Evolutionary conservation across 2,113 vertebrate genomes (phyloP), one percentile per base, ranked within the genome.

Genomic region (Cyphomyrus discorhynchus): DNA sequence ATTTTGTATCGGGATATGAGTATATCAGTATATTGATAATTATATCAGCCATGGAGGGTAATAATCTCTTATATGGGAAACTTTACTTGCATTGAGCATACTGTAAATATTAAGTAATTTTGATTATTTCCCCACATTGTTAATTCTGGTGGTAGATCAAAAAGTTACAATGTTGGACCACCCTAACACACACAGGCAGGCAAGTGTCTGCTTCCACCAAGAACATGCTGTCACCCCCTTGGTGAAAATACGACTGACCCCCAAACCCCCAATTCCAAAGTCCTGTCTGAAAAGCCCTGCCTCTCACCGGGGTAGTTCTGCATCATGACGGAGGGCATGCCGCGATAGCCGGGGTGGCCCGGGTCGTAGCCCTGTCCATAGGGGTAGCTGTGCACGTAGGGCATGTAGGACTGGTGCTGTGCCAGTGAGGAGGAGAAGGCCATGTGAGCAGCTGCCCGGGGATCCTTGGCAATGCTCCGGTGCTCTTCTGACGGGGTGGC

Each of bases 311-410:
- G 97, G 94, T 99, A 99, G 92, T 98, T 99, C 94, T 98, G 98
- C 98, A 99, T 99, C 98, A 99, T 99, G 94, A 99, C 97, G 0
- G 98, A 96, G 70, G 98, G 97, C 97, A 99, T 97, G 91, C 97
- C 96, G 77, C 98, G 96, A 94, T 98, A 99, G 94, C 98, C 98
- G 91, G 98, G 98, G 92, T 99, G 98, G 95, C 91, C 98, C 93
- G 98, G 97, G 94, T 99, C 98, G 3, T 99, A 99, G 1, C 97
- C 96, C 94, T 99, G 98, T 94, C 98, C 97, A 91, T 99, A 99
- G 89, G 98, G 97, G 94, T 99, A 99, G 92, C 98, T 97, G 27
- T 98, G 98, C 97, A 99, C 98, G 93, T 99, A 99, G 90, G 98
- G 98, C 95, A 99, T 97, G 95, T 99, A 99, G 90, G 98, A 97